Conservation (phyloP, 2,888 invertebrate genomes). For the Meta bourneti region DNA sequence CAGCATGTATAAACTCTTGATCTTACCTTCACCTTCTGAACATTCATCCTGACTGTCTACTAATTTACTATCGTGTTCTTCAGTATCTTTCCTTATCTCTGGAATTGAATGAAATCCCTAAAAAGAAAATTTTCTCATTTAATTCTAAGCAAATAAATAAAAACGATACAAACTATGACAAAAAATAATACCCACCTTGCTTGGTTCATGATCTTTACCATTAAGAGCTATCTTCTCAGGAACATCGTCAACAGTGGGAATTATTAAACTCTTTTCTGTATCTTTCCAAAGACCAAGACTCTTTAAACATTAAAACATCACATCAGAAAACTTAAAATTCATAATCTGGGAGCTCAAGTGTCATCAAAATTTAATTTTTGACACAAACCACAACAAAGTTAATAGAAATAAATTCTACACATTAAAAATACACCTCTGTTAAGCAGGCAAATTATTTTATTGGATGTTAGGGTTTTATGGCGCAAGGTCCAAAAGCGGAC, state of each 20-base stretch:
- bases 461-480: too few species aligned
- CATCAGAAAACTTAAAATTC: too few species aligned
- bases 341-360: too few species aligned
- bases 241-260: conserved; percentile 41
- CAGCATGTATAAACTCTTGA: background rate
- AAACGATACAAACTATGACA: background rate
- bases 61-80: conserved; percentile 37
- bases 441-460: too few species aligned
- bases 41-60: conserved; percentile 50
- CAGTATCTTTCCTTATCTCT: conserved; percentile 50
- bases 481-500: too few species aligned
- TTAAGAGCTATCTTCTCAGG: conserved; percentile 40
- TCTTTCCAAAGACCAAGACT: conserved; percentile 94
- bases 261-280: conserved; percentile 77
- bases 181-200: conserved; percentile 37
- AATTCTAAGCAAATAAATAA: background rate
- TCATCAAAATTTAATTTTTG: too few species aligned
- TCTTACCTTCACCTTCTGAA: conserved; percentile 63
- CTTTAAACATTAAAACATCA: conserved; percentile 78
- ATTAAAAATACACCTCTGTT: background rate
- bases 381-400: conserved; percentile 14
- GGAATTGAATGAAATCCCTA: conserved; percentile 44
- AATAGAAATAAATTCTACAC: background rate
- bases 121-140: background rate
- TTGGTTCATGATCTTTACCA: conserved; percentile 43